Evolutionary conservation across 2,888 invertebrate genomes (phyloP), one percentile per base, ranked within the genome.

Genomic region (Ornithoptera alexandrae): DNA sequence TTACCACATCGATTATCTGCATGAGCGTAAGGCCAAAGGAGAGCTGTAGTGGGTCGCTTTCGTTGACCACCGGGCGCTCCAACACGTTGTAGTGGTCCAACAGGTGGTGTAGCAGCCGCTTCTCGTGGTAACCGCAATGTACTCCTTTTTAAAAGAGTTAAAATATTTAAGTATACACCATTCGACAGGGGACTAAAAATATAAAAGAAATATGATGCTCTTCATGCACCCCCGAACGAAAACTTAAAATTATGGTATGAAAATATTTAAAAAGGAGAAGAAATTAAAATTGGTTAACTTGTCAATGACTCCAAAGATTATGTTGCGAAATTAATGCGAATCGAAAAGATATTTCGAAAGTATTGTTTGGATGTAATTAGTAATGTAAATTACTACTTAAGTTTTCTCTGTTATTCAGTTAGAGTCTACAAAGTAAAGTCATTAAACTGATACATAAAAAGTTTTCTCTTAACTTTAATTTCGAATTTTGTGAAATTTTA

Each of bases 1-100:
- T 95, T 94, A 98, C 98, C 96, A 98, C 98, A 94, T 98, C 98
- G 92, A 98, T 98, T 93, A 98, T 98, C 95, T 98, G 98, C 97
- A 97, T 97, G 92, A 98, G 95, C 88, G 98, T 98, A 93, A 98
- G 96, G 93, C 98, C 98, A 94, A 98, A 98, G 94, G 97, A 97
- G 93, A 98, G 96, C 94, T 96, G 96, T 89, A 98, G 95, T 86
- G 98, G 97, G 93, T 98, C 98, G 93, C 97, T 97, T 95, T 98
- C 98, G 94, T 98, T 98, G 92, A 97, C 96, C 89, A 98, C 98
- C 84, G 97, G 97, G 88, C 98, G 95, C 94, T 98, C 98, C 93
- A 98, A 94, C 87, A 97, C 97, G 94, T 98, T 98, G 95, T 98
- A 98, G 89, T 96, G 94, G 93, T 97, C 97, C 92, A 98, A 95